These are phyloP conservation scores for Monopterus albus DNA, from an alignment of 2,113 vertebrate species.

Conservation along the genomic window DNA sequence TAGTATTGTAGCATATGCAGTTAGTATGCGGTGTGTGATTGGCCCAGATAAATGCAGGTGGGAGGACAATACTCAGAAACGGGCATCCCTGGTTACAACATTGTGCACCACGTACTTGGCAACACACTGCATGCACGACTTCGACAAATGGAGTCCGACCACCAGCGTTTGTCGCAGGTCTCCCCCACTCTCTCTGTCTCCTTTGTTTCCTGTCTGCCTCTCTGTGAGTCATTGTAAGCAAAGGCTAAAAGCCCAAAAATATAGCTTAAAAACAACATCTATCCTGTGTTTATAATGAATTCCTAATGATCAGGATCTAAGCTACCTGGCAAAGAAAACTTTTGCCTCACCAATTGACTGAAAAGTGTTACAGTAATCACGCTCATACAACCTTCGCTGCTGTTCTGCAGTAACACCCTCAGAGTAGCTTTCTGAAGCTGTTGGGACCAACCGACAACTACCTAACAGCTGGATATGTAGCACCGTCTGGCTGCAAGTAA, in stretches of 20 bases:
- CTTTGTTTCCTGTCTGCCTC: too few relatives aligned
- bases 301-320: neutral
- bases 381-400: neutral
- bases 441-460: neutral
- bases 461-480: slow-evolving; percentile 28
- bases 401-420: slow-evolving; percentile 10
- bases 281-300: neutral
- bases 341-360: neutral
- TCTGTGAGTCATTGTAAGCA: too few relatives aligned
- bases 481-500: slow-evolving; percentile 22
- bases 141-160: too few relatives aligned
- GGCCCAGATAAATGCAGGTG: neutral
- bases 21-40: neutral
- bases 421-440: slow-evolving; percentile 12
- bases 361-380: slow-evolving; percentile 18
- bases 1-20: neutral
- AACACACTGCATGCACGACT: too few relatives aligned
- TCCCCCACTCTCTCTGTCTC: too few relatives aligned
- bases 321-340: neutral
- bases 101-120: too few relatives aligned
- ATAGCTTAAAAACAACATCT: too few relatives aligned
- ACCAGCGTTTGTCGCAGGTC: too few relatives aligned
- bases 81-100: too few relatives aligned
- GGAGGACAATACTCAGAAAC: too few relatives aligned
- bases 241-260: too few relatives aligned